phyloP scores from a whole-genome alignment of 2,113 vertebrate genomes.

The Rhinolophus ferrumequinum region DNA sequence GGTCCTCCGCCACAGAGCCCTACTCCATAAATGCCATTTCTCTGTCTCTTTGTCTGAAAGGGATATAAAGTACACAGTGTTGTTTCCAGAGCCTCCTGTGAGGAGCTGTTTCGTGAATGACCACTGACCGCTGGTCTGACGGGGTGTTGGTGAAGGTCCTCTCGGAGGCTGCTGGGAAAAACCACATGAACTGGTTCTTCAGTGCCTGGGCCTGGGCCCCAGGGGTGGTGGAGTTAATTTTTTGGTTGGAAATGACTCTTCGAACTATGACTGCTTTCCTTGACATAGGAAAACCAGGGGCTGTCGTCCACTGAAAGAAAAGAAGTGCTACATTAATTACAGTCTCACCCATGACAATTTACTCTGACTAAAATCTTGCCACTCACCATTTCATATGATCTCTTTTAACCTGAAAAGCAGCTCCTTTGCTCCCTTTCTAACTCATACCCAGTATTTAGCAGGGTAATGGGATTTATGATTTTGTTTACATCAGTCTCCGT shows the following conservation, averaged over 20 bases:
- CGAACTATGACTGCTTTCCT: slow-evolving; percentile 37
- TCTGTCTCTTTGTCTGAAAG: background rate
- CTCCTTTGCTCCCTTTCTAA: slow-evolving; percentile 83
- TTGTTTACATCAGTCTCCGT: slow-evolving; percentile 89
- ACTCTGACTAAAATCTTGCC: slow-evolving; percentile 63
- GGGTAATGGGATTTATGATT: slow-evolving; percentile 92
- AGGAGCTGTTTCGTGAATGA: background rate
- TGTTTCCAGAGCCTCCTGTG: background rate
- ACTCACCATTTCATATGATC: slow-evolving; percentile 73
- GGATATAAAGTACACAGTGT: no score
- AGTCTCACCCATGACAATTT: slow-evolving; percentile 63
- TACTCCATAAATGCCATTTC: background rate
- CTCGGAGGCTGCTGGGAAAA: background rate
- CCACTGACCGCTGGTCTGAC: background rate
- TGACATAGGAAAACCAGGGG: background rate
- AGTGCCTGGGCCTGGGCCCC: background rate
- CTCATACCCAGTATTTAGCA: slow-evolving; percentile 84
- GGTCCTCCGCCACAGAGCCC: background rate
- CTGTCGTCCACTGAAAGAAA: slow-evolving; percentile 14
- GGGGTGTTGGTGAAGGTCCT: background rate
- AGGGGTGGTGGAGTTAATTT: background rate
- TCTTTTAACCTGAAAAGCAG: slow-evolving; percentile 80
- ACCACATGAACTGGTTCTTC: background rate
- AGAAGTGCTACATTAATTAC: slow-evolving; percentile 55
- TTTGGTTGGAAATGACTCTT: slow-evolving; percentile 57